Conservation (phyloP, 1,140 invertebrate species). For the Myzus persicae region DNA sequence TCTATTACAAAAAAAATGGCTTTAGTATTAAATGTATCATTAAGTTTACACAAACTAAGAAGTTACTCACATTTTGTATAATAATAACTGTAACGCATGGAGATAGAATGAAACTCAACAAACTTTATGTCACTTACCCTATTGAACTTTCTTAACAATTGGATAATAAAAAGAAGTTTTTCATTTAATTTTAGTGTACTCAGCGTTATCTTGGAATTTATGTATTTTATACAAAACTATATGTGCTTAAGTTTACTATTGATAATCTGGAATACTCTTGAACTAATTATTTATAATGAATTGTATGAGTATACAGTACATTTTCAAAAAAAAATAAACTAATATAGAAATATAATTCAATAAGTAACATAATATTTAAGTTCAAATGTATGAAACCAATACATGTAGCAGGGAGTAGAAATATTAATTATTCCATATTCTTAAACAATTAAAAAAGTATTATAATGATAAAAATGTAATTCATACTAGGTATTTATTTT, state of each 20-base stretch:
- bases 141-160: neutral
- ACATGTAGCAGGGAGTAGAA: neutral
- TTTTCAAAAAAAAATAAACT: neutral
- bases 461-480: neutral
- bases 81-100: neutral
- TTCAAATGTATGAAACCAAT: neutral
- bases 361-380: neutral
- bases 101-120: neutral
- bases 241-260: neutral
- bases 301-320: neutral
- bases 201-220: neutral
- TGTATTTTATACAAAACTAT: neutral
- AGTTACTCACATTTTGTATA: neutral
- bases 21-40: neutral
- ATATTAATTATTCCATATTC: neutral
- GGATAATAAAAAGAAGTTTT: neutral
- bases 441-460: neutral
- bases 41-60: neutral
- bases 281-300: neutral
- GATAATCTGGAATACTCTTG: neutral
- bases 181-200: neutral
- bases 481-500: neutral
- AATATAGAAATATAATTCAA: neutral
- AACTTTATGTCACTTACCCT: neutral
- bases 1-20: neutral